A percentile compares a stretch with the other conserved stretches of the same genome.
Evolutionary conservation across 1,140 invertebrate species (phyloP).

Genomic region (Gryllus bimaculatus): DNA sequence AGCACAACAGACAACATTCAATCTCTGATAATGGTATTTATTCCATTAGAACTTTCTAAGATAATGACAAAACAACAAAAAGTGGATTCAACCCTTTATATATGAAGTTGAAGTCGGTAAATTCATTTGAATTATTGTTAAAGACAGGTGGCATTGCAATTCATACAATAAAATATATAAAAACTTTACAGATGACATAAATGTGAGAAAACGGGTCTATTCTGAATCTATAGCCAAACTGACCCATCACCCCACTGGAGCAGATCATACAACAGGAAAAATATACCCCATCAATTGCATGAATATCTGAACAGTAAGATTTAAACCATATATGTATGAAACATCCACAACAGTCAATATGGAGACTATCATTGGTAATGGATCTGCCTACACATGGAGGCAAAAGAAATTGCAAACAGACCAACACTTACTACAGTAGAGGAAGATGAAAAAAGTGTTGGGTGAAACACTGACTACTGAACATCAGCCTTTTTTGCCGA

Average conservation of each 20-base stretch:
- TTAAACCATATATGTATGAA: background rate
- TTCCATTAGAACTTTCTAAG: background rate
- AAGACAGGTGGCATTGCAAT: background rate
- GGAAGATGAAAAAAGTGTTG: background rate
- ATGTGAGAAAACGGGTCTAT: background rate
- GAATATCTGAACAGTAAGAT: constrained; percentile 1
- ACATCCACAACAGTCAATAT: background rate
- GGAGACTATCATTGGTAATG: background rate
- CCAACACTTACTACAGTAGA: background rate
- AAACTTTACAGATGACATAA: background rate
- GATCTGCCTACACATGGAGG: background rate
- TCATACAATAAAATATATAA: background rate
- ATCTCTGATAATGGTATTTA: background rate
- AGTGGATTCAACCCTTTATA: background rate
- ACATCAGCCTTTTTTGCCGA: background rate
- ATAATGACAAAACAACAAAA: background rate
- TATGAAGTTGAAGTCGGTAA: background rate
- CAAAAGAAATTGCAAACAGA: background rate
- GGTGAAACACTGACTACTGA: background rate
- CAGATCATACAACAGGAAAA: background rate
- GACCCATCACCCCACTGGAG: background rate
- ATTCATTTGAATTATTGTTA: background rate
- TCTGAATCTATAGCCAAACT: background rate
- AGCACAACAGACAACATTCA: constrained; percentile 4
- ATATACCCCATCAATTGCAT: background rate